Evolutionary conservation across 2,797 vertebrate species (phyloP).

Genomic region (Micrastur ruficollis): DNA sequence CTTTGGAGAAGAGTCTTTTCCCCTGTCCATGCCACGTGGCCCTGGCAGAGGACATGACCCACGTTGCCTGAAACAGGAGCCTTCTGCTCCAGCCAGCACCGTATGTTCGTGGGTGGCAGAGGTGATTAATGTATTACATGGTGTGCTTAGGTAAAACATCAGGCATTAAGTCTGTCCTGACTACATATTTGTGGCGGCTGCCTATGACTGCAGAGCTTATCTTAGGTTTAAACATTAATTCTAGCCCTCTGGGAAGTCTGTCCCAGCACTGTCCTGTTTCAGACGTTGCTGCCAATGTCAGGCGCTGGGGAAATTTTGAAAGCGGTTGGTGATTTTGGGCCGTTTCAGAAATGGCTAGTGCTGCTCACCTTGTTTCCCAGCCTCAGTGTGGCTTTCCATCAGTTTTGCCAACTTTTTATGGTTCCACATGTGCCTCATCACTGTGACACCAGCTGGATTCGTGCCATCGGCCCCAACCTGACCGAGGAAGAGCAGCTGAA

Average conservation of each 20-base stretch:
- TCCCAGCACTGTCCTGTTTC: background rate
- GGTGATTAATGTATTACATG: slow-evolving; percentile 35
- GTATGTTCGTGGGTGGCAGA: background rate
- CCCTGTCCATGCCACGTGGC: background rate
- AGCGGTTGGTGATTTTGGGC: slow-evolving; percentile 81
- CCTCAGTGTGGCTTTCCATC: slow-evolving; percentile 75
- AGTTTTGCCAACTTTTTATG: slow-evolving; percentile 85
- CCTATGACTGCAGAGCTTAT: slow-evolving; percentile 5
- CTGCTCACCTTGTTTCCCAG: slow-evolving; percentile 72
- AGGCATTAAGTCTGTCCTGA: background rate
- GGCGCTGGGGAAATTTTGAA: slow-evolving; percentile 75
- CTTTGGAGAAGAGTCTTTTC: background rate
- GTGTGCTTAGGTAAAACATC: background rate
- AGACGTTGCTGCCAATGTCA: slow-evolving; percentile 70
- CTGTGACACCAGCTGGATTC: slow-evolving; percentile 88
- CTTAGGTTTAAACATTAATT: slow-evolving; percentile 76
- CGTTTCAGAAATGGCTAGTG: slow-evolving; percentile 82
- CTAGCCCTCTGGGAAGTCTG: background rate
- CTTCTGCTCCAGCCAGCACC: background rate
- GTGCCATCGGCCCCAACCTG: slow-evolving; percentile 72
- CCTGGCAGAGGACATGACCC: background rate
- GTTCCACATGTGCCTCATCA: slow-evolving; percentile 73
- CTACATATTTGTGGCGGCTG: background rate
- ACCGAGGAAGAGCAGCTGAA: slow-evolving; percentile 74
- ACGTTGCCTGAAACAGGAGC: background rate